A percentile compares a stretch with the other conserved stretches of the same genome.
These are phyloP conservation scores for Anthophora plumipes DNA, from an alignment of 2,888 invertebrate species.

Conservation along the genomic window DNA sequence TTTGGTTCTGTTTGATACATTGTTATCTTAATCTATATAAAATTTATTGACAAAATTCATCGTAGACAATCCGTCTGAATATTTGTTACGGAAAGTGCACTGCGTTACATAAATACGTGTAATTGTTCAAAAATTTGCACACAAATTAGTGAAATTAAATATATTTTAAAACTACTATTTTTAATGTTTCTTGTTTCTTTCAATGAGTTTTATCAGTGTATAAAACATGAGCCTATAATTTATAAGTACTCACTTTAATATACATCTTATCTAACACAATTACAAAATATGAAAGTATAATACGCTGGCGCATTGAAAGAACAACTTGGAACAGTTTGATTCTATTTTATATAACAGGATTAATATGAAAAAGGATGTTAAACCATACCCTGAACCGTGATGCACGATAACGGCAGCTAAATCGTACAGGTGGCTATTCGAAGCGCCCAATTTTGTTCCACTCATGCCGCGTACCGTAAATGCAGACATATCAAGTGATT, in stretches of 20 bases:
- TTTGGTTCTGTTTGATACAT: background rate
- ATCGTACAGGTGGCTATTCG: constrained; percentile 90
- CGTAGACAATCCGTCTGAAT: no score
- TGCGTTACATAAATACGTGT: background rate
- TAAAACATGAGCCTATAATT: no score
- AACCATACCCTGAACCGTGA: constrained; percentile 90
- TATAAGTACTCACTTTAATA: no score
- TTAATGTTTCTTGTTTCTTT: no score
- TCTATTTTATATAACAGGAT: background rate
- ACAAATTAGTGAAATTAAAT: no score
- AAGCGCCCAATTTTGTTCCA: constrained; percentile 88
- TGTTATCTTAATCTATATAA: background rate
- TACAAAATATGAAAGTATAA: background rate
- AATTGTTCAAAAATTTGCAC: background rate
- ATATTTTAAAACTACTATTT: no score
- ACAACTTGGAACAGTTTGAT: background rate
- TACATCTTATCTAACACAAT: no score
- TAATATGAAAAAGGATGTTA: background rate
- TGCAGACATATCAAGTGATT: constrained; percentile 91
- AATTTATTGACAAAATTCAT: no score
- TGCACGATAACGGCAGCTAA: constrained; percentile 93
- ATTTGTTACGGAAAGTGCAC: no score
- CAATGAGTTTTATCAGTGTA: no score
- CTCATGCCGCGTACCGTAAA: constrained; percentile 89
- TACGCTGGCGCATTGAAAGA: background rate